Base-by-base conservation (phyloP, 2,888 invertebrate genomes). In the Acronicta leporina region DNA sequence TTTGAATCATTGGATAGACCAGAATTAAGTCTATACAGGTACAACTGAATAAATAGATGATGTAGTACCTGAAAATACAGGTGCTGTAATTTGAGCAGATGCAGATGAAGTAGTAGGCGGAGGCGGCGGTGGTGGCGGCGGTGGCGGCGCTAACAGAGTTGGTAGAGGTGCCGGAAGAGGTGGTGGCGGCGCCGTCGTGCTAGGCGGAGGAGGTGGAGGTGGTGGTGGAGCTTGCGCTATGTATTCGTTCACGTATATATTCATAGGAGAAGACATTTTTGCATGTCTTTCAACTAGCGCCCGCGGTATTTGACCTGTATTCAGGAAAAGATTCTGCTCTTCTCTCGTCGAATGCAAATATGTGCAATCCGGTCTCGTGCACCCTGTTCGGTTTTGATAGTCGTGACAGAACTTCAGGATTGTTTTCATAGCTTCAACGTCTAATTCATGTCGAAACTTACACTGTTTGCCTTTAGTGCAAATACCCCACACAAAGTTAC, bases 331-430 rank as follows among this genome's bases (percentile, higher is more conserved):
- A 50, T 76, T 86, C 55, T 92, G 82, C 30, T 94, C 92, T 35
- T 92, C 91, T 41, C 85, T 85, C 0, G 88, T 84, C 0, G 89
- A 77, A 46, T 92, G 93, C 6, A 93, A 75, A 68, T 88, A 94
- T 0, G 85, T 87, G 61, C 94, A 93, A 51, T 86, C 86, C 30
- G 85, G 82, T 42, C 91, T 77, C 1, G 65, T 77, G 58, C 94
- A 94, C 5, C 88, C 89, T 9, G 84, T 77, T 47, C 85, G 82
- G 59, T 94, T 94, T 75, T 94, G 94, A 66, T 80, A 88, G 58
- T 94, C 89, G 75, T 92, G 92, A 52, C 94, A 94, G 62, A 94
- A 93, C 53, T 85, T 86, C 4, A 94, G 66, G 11, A 87, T 88
- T 1, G 81, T 78, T 82, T 87, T 88, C 90, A 93, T 91, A 30